phyloP scores from a whole-genome alignment of 2,888 invertebrate species.

The Germaria angustata region DNA sequence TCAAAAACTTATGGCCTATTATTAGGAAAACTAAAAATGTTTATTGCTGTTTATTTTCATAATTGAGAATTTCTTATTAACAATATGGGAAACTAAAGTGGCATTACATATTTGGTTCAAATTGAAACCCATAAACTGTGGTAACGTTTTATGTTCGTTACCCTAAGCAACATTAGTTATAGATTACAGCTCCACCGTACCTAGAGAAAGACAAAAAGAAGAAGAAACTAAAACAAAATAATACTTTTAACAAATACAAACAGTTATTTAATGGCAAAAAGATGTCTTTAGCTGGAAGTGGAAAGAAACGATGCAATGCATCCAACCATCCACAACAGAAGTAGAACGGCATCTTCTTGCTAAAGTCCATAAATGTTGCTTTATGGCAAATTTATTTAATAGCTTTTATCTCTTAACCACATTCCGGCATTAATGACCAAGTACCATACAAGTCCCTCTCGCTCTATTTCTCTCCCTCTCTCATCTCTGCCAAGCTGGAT shows the following conservation, averaged over 20 bases:
- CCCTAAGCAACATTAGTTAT: not conserved
- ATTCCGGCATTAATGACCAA: slow-evolving; percentile 15
- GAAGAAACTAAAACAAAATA: not conserved
- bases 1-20: not conserved
- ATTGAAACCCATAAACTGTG: not conserved
- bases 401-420: slow-evolving; percentile 27
- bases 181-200: not conserved
- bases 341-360: slow-evolving; percentile 42
- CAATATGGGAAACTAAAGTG: not conserved
- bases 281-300: not conserved
- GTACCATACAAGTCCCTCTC: not conserved
- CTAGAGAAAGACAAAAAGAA: not conserved
- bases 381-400: slow-evolving; percentile 53
- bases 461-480: no score
- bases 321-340: not conserved
- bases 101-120: not conserved
- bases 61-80: not conserved
- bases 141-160: not conserved
- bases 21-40: not conserved
- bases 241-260: not conserved
- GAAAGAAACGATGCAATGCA: not conserved
- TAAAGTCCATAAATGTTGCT: slow-evolving; percentile 57
- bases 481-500: not conserved
- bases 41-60: not conserved
- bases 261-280: not conserved